These are phyloP conservation scores for Coleophora deauratella DNA, from an alignment of 2,888 invertebrate genomes.

Conservation along the genomic window DNA sequence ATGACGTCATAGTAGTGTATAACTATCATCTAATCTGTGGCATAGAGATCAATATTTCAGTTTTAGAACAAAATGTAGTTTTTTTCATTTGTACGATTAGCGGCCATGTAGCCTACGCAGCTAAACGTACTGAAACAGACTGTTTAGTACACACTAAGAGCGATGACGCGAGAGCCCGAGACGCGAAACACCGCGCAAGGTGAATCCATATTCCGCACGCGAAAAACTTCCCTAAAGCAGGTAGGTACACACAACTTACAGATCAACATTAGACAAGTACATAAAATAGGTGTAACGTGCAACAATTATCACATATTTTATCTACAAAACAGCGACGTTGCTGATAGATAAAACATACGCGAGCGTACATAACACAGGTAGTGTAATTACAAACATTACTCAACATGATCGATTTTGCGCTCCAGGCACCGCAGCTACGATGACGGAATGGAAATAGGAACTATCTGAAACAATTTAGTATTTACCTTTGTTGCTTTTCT, in stretches of 20 bases:
- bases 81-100: constrained; percentile 47
- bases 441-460: constrained; percentile 13
- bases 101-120: no score
- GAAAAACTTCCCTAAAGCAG: constrained; percentile 12
- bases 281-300: constrained; percentile 7
- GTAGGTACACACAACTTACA: no score
- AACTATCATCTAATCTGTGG: no score
- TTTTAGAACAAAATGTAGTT: no score
- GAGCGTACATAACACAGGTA: constrained; percentile 21
- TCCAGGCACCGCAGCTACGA: constrained; percentile 6
- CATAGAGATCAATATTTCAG: no score
- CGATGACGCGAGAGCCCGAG: constrained; percentile 43
- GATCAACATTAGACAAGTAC: no score
- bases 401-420: constrained; percentile 30
- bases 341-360: background rate
- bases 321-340: constrained; percentile 22
- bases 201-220: constrained; percentile 43
- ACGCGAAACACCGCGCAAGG: constrained; percentile 40
- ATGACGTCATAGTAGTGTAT: no score
- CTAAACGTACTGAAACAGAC: no score
- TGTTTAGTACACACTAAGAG: no score
- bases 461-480: no score
- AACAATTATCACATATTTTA: constrained; percentile 12
- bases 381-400: constrained; percentile 49
- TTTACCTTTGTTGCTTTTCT: constrained; percentile 25